Evolutionary conservation across 2,113 vertebrate species (phyloP).

Genomic region (Sylvia atricapilla): DNA sequence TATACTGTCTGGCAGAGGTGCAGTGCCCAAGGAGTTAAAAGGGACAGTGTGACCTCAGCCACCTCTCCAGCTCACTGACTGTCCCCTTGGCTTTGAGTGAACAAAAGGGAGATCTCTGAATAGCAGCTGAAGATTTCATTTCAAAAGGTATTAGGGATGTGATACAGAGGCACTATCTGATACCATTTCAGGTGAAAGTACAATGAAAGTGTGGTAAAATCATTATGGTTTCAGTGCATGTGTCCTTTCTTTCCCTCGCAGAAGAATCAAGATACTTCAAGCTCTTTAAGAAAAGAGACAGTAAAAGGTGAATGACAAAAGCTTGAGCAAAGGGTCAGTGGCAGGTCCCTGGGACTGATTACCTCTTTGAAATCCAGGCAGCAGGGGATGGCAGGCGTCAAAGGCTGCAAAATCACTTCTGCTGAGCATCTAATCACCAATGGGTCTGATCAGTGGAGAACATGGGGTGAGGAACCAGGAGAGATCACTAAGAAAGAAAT

Average conservation of each 20-base stretch:
- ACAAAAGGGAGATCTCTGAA: neutral
- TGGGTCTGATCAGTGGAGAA: slow-evolving; percentile 31
- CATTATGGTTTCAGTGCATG: neutral
- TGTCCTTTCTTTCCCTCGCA: neutral
- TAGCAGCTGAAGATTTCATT: neutral
- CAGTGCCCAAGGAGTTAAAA: fast-evolving
- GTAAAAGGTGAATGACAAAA: slow-evolving; percentile 41
- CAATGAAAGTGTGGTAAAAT: neutral
- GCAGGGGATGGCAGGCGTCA: slow-evolving; percentile 20
- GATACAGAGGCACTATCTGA: neutral
- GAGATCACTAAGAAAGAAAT: slow-evolving; percentile 1
- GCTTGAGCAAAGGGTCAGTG: slow-evolving; percentile 21
- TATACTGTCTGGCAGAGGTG: neutral
- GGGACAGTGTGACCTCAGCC: neutral
- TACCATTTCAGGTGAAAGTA: neutral
- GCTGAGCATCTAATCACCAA: slow-evolving; percentile 31
- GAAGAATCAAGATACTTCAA: slow-evolving; percentile 24
- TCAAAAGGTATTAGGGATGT: neutral
- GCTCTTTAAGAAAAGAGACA: slow-evolving; percentile 26
- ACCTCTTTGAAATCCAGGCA: slow-evolving; percentile 32
- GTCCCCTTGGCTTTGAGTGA: neutral
- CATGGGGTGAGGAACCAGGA: neutral
- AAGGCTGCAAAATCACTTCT: slow-evolving; percentile 12
- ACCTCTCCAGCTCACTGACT: neutral
- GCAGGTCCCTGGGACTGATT: slow-evolving; percentile 33